Evolutionary conservation across 2,797 vertebrate genomes (phyloP), one percentile per base, ranked within the genome.

Genomic region (Chaetodon trifasciatus): DNA sequence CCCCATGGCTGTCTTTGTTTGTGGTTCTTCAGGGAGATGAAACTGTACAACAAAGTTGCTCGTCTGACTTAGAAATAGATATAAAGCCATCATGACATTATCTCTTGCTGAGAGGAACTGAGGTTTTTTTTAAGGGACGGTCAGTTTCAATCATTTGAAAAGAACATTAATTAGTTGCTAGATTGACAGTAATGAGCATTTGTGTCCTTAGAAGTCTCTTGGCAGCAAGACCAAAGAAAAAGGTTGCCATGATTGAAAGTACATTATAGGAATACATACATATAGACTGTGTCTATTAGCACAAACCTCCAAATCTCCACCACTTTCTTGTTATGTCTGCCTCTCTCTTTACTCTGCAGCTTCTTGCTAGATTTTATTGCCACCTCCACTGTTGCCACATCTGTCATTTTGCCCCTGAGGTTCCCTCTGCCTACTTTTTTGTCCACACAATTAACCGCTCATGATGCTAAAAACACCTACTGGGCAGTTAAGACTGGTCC

Each of bases 371-470:
- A 79, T 83, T 88, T 84, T 78, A 86, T 87, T 70, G 74, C 90
- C 76, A 72, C 67, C 84, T 81, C 84, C 87, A 62, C 78, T 46
- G 50, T 68, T 70, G 67, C 71, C 86, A 86, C 82, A 90, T 91
- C 91, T 94, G 90, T 91, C 90, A 81, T 86, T 91, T 88, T 89
- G 78, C 86, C 86, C 86, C 83, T 65, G 69, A 90, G 87, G 82
- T 91, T 88, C 72, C 57, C 57, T 82, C 72, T 85, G 74, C 79
- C 81, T 78, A 82, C 85, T 84, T 81, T 84, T 89, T 78, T 79
- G 84, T 91, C 80, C 81, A 82, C 8, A 40, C 87, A 94, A 90
- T 95, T 94, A 93, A 83, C 83, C 71, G 55, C 81, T 74, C 23
- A 24, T 68, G 44, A 78, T 63, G 69, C 87, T 89, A 84, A 87